Conservation (phyloP, 2,113 vertebrate species). For the Vidua chalybeata region DNA sequence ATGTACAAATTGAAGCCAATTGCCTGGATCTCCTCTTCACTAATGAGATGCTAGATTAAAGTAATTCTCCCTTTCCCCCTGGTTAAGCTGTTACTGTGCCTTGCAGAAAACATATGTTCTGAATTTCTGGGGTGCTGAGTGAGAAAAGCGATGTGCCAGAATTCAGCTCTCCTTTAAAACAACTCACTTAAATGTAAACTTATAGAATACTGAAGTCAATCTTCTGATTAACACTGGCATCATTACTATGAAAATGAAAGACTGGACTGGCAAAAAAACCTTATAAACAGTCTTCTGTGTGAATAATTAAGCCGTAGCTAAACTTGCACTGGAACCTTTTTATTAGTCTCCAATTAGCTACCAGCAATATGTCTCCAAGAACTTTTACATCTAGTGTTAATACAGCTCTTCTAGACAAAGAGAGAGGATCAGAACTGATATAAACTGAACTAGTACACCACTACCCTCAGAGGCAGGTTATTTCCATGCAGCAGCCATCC, state of each 20-base stretch:
- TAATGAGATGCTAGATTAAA: conserved; percentile 59
- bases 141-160: conserved; percentile 1
- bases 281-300: conserved; percentile 58
- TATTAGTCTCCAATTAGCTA: conserved; percentile 46
- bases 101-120: conserved; percentile 45
- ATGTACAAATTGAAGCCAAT: background rate
- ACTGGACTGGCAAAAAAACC: conserved; percentile 27
- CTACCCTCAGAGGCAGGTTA: background rate
- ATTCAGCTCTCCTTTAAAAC: background rate
- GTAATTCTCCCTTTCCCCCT: conserved; percentile 47
- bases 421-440: background rate
- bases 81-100: conserved; percentile 4
- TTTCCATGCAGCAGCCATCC: background rate
- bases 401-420: background rate
- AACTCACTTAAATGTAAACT: background rate
- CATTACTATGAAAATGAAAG: conserved; percentile 51
- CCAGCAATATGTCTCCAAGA: conserved; percentile 26
- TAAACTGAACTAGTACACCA: background rate
- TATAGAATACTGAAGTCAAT: background rate
- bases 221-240: conserved; percentile 67
- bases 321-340: conserved; percentile 56
- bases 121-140: conserved; percentile 65
- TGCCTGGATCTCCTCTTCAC: conserved; percentile 20
- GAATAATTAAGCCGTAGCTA: conserved; percentile 65
- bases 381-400: background rate